A percentile compares a stretch with the other conserved stretches of the same genome.
These are phyloP conservation scores for Thymelicus sylvestris DNA, from an alignment of 2,888 invertebrate species.

Conservation along the genomic window DNA sequence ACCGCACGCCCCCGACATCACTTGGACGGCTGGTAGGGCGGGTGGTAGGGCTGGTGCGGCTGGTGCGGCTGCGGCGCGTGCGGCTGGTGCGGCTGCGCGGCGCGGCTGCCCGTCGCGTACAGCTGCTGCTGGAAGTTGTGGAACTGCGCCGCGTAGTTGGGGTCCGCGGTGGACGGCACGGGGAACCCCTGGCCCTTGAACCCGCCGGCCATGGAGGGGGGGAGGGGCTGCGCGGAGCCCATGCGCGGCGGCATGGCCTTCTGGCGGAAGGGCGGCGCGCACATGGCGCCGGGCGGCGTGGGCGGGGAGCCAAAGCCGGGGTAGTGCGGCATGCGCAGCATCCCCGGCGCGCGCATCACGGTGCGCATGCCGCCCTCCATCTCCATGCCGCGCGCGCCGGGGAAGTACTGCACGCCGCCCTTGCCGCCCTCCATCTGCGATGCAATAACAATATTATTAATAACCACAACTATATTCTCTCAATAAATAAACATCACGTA, in stretches of 20 bases:
- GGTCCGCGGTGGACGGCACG: constrained; percentile 93
- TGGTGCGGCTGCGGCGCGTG: constrained; percentile 77
- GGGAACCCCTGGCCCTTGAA: constrained; percentile 93
- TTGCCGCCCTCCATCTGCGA: constrained; percentile 52
- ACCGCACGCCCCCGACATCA: constrained; percentile 58
- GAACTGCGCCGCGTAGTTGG: constrained; percentile 97
- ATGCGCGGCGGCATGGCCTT: constrained; percentile 62
- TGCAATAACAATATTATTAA: too few relatives aligned
- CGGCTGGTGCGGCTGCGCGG: constrained; percentile 72
- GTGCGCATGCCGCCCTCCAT: constrained; percentile 80
- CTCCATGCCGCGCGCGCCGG: constrained; percentile 84
- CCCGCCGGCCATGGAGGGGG: constrained; percentile 90
- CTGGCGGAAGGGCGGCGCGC: constrained; percentile 73
- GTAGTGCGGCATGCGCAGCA: constrained; percentile 79
- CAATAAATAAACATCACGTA: too few relatives aligned
- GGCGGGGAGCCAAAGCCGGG: constrained; percentile 79
- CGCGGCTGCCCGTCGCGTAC: constrained; percentile 90
- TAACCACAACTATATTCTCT: too few relatives aligned
- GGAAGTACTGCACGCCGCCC: constrained; percentile 89
- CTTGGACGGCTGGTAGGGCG: constrained; percentile 79
- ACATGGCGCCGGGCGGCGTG: constrained; percentile 63
- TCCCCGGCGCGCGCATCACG: constrained; percentile 71
- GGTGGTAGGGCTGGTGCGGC: constrained; percentile 72
- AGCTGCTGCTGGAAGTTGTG: constrained; percentile 98
- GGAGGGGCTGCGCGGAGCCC: constrained; percentile 88